These are phyloP conservation scores for Ennomos quercinarius DNA, from an alignment of 2,888 invertebrate species.

Conservation along the genomic window DNA sequence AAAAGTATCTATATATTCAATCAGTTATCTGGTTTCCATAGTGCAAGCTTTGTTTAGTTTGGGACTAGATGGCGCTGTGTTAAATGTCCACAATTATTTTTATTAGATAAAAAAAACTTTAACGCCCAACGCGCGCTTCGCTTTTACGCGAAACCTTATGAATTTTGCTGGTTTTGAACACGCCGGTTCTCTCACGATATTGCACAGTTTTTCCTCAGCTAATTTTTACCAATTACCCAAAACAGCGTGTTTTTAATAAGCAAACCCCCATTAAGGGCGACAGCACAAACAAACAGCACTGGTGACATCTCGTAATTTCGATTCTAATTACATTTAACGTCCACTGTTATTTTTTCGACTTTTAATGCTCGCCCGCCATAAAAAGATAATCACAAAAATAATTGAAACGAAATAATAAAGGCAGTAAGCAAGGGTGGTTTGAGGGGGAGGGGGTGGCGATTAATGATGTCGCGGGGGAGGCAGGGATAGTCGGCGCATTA, in stretches of 20 bases:
- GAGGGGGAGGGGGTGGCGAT: conserved; percentile 63
- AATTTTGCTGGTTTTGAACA: too few relatives aligned
- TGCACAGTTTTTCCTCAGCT: too few relatives aligned
- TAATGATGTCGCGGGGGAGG: conserved; percentile 72
- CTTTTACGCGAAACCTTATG: too few relatives aligned
- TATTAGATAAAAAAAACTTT: too few relatives aligned
- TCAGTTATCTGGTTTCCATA: too few relatives aligned
- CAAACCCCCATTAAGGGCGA: conserved; percentile 53
- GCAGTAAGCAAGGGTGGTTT: conserved; percentile 56
- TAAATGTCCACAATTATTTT: too few relatives aligned
- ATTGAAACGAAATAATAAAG: conserved; percentile 86
- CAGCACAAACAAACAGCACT: conserved; percentile 57
- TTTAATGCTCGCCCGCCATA: conserved; percentile 82
- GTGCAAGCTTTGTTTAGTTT: too few relatives aligned
- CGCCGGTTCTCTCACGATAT: too few relatives aligned
- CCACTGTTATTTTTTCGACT: conserved; percentile 82
- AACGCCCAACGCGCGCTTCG: too few relatives aligned
- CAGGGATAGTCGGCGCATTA: conserved; percentile 82
- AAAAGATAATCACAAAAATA: conserved; percentile 86
- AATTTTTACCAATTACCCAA: conserved; percentile 43
- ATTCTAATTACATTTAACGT: conserved; percentile 83
- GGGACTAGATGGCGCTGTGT: too few relatives aligned
- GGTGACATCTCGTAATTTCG: conserved; percentile 80
- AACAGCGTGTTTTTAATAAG: conserved; percentile 48
- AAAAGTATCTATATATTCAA: too few relatives aligned